Base-by-base conservation (phyloP, 1,140 invertebrate genomes). In the Calycopis cecrops region DNA sequence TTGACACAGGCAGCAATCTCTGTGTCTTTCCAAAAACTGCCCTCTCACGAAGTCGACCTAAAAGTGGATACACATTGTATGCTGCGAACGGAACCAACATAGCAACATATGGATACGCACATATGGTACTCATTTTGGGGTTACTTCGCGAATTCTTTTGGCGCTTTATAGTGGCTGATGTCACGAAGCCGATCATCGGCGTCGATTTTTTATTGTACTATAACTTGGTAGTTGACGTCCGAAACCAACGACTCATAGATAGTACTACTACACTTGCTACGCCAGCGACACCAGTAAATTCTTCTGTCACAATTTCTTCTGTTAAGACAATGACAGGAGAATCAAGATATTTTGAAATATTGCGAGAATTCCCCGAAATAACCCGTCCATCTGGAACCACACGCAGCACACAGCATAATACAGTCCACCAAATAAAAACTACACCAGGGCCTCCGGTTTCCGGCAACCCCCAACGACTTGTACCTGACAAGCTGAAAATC, bases 171-270 rank as follows among this genome's bases (percentile, higher is more conserved):
- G 49, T 57, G 9, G 55, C 55, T 16, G 55, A 57, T 34, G 55
- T 57, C 7, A 35, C 38, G 7, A 57, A 57, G 12, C 21, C 55
- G 10, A 57, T 57, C 10, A 57, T 57, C 40, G 55, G 60, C 6
- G 55, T 49, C 33, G 60, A 62, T 34, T 62, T 62, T 18, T 18
- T 62, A 7, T 35, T 35, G 8, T 17, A 49, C 37, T 62, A 58
- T 12, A 54, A 58, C n/a, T 17, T 62, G 1, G 14, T 62, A 4
- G 55, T 62, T 3, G 60, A 62, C 53, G 49, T 35, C 59, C 59
- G 35, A 35, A 57, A 11, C 17, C 42, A 55, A n/a, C 37, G 52
- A 0, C 16, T 62, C 12, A n/a, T 62, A 10, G 60, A 62, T 17
- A 40, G 55, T 7, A 7, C 49, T n/a, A 61, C 59, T 28, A 33